Evolutionary conservation across 2,888 invertebrate species (phyloP), one percentile per base, ranked within the genome.

Genomic region (Apodemia hepburni): DNA sequence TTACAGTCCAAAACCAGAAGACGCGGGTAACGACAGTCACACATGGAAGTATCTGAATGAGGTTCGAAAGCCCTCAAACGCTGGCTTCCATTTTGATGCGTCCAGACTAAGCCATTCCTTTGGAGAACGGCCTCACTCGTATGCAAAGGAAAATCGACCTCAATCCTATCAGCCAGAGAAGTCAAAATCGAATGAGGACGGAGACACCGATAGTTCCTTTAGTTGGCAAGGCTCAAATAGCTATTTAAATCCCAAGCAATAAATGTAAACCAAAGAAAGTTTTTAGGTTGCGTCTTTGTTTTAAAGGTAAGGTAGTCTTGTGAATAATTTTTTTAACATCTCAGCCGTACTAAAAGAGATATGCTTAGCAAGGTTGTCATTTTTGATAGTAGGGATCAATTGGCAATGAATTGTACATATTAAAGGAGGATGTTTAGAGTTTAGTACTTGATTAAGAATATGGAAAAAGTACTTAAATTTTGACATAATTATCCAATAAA

Each of bases 31-130:
- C 0, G 84, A 87, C 61, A 90, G 87, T 60, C 87, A 92, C 78
- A 93, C 92, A 0, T 90, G 87, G 87, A 82, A 83, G 61, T 93
- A 89, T 70, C 74, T 87, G 9, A 77, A 82, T 58, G 89, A 92
- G 59, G 86, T 89, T 1, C 77, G 91, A 2, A 87, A 85, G 59
- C 92, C 92, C 0, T 89, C 90, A 57, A 92, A 92, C 76, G 82
- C 87, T 0, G 85, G 78, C 11, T 92, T 77, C 75, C 84, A 89
- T 65, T 82, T 92, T 70, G 90, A 85, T 67, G 81, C 78, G 0
- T 82, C 84, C 0, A 76, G 87, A 0, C 79, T 84, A 27, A 82
- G 77, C 65, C 82, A 83, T 67, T 75, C 81, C 2, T 66, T 76
- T 58, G 61, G 71, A 0, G 84, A 84, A 7, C 65, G 83, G 0